phyloP scores from a whole-genome alignment of 2,888 invertebrate species.

The Cepaea hortensis region DNA sequence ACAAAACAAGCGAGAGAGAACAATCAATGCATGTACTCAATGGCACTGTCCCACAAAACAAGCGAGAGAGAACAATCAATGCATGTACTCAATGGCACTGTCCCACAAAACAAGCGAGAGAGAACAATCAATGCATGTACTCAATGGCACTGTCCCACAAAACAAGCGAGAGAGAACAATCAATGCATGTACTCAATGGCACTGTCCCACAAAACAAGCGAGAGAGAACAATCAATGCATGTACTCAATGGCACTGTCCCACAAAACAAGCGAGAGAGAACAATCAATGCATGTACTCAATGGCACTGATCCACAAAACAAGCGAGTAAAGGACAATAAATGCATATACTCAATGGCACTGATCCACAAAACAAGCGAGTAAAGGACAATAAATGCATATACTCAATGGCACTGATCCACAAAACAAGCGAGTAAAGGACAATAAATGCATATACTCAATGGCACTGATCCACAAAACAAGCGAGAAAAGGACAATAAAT shows the following conservation, averaged over 20 bases:
- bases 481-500: too few species aligned
- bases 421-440: background rate
- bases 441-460: constrained; percentile 44
- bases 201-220: background rate
- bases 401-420: background rate
- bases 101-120: background rate
- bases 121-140: too few species aligned
- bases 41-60: background rate
- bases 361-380: background rate
- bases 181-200: constrained; percentile 45
- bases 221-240: too few species aligned
- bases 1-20: background rate
- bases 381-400: background rate
- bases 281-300: constrained; percentile 44
- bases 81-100: constrained; percentile 45
- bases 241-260: background rate
- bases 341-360: background rate
- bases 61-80: background rate
- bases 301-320: background rate
- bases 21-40: background rate
- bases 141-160: background rate
- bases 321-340: background rate
- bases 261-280: too few species aligned
- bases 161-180: background rate
- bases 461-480: background rate